Conservation (phyloP, 2,113 vertebrate species). For the Polypterus bichir region DNA sequence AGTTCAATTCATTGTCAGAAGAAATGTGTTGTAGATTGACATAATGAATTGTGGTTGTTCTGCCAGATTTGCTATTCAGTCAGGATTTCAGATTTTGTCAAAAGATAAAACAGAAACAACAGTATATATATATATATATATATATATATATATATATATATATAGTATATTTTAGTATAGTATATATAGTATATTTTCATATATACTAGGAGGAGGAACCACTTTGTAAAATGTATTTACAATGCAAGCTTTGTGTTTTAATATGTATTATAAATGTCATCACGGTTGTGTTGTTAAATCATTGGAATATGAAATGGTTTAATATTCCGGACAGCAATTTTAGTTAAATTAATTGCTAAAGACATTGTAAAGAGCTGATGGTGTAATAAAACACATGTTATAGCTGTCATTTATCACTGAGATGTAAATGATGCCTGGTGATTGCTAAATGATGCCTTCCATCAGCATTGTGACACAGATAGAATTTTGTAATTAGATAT, state of each 20-base stretch:
- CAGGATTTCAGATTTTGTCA: no score
- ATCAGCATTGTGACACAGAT: slow-evolving; percentile 39
- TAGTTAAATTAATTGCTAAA: slow-evolving; percentile 60
- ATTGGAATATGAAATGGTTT: slow-evolving; percentile 46
- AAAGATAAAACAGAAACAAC: no score
- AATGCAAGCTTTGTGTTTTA: slow-evolving; percentile 11
- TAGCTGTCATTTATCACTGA: slow-evolving; percentile 47
- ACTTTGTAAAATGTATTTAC: slow-evolving; percentile 5
- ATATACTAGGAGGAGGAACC: no score
- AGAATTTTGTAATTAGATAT: slow-evolving; percentile 44
- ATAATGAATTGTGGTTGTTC: no score
- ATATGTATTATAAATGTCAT: slow-evolving; percentile 21
- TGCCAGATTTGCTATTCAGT: no score
- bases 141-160: no score
- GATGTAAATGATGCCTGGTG: slow-evolving; percentile 47
- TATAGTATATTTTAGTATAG: no score
- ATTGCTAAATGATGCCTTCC: slow-evolving; percentile 50
- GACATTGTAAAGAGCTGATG: slow-evolving; percentile 47
- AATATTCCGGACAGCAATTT: slow-evolving; percentile 46
- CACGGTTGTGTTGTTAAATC: slow-evolving; percentile 31
- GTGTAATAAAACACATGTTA: slow-evolving; percentile 54
- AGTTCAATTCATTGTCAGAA: no score
- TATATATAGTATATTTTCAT: no score
- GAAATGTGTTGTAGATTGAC: no score
- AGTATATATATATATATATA: no score